Conservation (phyloP, 2,888 invertebrate species). For the Drosophila recens region DNA sequence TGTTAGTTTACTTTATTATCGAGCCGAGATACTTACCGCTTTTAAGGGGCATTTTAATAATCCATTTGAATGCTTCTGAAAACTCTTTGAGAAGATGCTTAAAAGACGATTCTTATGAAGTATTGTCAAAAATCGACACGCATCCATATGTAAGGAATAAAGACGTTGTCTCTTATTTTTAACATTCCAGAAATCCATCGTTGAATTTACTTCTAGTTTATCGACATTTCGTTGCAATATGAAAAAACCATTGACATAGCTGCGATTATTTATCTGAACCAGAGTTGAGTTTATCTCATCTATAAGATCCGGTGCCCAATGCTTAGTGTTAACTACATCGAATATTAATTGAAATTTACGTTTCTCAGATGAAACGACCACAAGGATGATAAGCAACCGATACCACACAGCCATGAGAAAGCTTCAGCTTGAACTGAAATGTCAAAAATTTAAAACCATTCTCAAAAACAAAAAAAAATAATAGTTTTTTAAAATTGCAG, state of each 20-base stretch:
- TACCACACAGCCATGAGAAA: constrained; percentile 7
- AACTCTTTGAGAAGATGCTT: constrained; percentile 2
- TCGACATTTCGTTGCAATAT: constrained; percentile 12
- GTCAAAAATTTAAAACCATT: background rate
- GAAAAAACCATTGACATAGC: constrained; percentile 8
- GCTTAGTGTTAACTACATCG: constrained; percentile 3
- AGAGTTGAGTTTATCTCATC: background rate
- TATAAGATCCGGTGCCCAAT: constrained; percentile 1
- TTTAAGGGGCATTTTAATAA: constrained; percentile 2
- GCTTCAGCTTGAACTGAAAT: background rate
- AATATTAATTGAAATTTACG: constrained; percentile 7
- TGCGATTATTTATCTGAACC: constrained; percentile 14
- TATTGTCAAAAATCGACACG: constrained; percentile 21
- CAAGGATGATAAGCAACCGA: constrained; percentile 1
- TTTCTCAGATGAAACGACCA: constrained; percentile 11
- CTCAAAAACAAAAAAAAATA: background rate
- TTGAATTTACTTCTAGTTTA: background rate
- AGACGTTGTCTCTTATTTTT: constrained; percentile 27
- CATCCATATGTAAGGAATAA: constrained; percentile 14
- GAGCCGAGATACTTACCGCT: background rate
- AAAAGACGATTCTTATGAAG: constrained; percentile 29
- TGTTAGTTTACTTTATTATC: background rate
- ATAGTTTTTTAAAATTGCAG: background rate
- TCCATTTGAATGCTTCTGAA: background rate
- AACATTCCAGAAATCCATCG: constrained; percentile 48